phyloP scores from a whole-genome alignment of 2,113 vertebrate species.

The Toxotes jaculatrix region DNA sequence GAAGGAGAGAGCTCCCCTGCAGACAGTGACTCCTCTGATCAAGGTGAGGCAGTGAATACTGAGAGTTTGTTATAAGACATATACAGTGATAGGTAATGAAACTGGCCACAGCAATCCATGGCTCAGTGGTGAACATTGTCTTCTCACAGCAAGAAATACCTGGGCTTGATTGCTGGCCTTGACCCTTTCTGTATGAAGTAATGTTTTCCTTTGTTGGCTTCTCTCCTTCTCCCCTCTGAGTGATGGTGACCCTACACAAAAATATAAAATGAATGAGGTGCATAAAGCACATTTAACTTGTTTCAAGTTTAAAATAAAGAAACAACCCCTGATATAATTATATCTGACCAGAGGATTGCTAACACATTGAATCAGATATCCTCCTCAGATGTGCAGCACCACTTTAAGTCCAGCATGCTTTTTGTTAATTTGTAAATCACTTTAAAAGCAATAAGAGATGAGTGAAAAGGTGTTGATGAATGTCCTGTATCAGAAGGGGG shows the following conservation, averaged over 20 bases:
- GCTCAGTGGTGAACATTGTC: neutral
- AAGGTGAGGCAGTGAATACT: slow-evolving; percentile 60
- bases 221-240: neutral
- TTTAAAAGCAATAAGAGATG: slow-evolving; percentile 37
- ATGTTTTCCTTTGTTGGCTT: slow-evolving; percentile 5
- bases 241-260: too few species aligned
- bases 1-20: slow-evolving; percentile 79
- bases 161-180: neutral
- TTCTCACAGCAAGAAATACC: neutral
- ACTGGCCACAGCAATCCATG: neutral
- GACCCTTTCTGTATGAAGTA: neutral
- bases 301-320: slow-evolving; percentile 14
- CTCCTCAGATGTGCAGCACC: neutral
- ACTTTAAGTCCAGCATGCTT: neutral
- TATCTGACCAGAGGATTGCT: neutral
- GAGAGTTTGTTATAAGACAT: neutral
- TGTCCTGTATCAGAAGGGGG: slow-evolving; percentile 56
- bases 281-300: neutral
- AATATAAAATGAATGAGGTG: too few species aligned
- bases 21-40: slow-evolving; percentile 83
- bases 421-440: slow-evolving; percentile 59
- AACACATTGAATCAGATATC: neutral
- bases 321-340: neutral
- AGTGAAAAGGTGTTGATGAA: slow-evolving; percentile 70
- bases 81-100: neutral